These are phyloP conservation scores for Pelecanus crispus DNA, from an alignment of 2,113 vertebrate genomes.

Conservation along the genomic window DNA sequence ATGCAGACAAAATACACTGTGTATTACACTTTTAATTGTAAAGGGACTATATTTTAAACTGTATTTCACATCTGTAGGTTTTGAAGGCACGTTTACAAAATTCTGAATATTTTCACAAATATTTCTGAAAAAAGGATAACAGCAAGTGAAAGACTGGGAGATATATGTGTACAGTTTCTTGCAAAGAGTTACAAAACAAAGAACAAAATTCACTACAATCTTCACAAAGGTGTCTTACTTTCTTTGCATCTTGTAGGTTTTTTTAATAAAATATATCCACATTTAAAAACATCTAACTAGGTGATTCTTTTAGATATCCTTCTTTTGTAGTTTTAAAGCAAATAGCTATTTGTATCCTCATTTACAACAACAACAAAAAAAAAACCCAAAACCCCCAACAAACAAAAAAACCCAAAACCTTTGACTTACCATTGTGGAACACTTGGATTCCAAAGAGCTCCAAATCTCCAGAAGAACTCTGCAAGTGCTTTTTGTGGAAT, in stretches of 20 bases:
- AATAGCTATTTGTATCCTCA: neutral
- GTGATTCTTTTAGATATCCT: neutral
- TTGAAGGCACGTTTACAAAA: neutral
- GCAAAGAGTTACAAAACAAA: neutral
- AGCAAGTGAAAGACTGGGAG: neutral
- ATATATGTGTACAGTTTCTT: neutral
- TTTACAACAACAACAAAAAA: neutral
- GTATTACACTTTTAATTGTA: neutral
- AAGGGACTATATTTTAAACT: neutral
- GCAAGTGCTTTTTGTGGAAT: neutral
- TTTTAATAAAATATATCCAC: neutral
- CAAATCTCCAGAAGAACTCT: neutral
- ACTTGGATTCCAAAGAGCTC: neutral
- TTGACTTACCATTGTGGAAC: conserved; percentile 18
- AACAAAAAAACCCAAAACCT: neutral
- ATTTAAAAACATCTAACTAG: neutral
- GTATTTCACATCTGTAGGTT: neutral
- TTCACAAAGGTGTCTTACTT: neutral
- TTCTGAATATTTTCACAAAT: neutral
- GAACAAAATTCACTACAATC: neutral
- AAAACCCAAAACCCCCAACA: too few relatives aligned
- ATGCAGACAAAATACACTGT: neutral
- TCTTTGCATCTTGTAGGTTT: neutral
- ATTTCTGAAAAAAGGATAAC: neutral
- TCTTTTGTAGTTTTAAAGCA: neutral